Evolutionary conservation across 2,113 vertebrate genomes (phyloP).

Genomic region (Rhinoptilus africanus): DNA sequence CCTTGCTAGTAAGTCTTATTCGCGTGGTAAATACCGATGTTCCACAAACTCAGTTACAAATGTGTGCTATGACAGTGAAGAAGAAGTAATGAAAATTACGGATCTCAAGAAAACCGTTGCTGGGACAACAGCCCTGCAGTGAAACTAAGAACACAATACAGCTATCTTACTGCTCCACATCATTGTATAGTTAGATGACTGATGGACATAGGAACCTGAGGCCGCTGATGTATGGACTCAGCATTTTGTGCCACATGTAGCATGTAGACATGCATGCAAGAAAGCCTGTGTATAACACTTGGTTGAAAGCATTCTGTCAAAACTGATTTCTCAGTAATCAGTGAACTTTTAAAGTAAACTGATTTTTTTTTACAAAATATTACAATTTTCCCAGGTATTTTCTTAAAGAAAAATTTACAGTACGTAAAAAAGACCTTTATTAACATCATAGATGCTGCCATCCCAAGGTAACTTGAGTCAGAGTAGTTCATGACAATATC

Average conservation of each 20-base stretch:
- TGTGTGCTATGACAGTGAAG: neutral
- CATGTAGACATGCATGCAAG: neutral
- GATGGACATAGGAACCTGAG: neutral
- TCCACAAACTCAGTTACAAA: neutral
- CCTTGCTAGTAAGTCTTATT: neutral
- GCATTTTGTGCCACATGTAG: neutral
- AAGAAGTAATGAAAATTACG: neutral
- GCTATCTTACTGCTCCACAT: neutral
- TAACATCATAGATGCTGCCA: neutral
- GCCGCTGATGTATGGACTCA: neutral
- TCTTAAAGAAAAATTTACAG: neutral
- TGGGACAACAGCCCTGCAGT: neutral
- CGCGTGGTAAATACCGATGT: neutral
- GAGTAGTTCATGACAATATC: neutral
- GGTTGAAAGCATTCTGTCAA: neutral
- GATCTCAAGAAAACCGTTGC: neutral
- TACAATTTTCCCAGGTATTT: neutral
- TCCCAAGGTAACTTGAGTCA: neutral
- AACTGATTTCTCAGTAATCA: neutral
- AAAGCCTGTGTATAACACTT: neutral
- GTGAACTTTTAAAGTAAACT: neutral
- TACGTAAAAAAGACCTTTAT: neutral
- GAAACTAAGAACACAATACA: neutral
- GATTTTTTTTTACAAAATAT: neutral
- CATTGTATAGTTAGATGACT: neutral